Evolutionary conservation across 30 jellyfish, hydroid and myxozoan species (phyloP), one percentile per base, ranked within the genome.

Genomic region (Cassiopea andromeda): DNA sequence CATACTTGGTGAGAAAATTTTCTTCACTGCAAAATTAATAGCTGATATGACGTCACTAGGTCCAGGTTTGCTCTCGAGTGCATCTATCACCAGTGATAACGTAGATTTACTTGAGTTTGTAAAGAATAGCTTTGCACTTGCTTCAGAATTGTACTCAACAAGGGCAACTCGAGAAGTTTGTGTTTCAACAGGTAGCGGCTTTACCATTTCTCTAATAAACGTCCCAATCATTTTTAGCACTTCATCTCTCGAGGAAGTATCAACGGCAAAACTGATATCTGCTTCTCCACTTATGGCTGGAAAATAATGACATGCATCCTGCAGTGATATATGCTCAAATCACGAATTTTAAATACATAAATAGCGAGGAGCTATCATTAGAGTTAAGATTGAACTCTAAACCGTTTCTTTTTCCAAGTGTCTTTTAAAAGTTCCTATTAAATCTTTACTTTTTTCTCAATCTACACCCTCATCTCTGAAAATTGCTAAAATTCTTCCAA

Each of bases 231-330:
- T 84, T 1, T 50, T 27, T 1, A 90, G 46, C 2, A 38, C 87
- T 5, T 54, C 81, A 61, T 68, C 48, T 7, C 54, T 13, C 1
- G 92, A 54, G 8, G 98, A 85, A 44, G 84, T 73, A 77, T 92
- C 98, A 71, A 92, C 46, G 1, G 92, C 85, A 59, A 46, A 92
- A 4, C 75, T 93, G 19, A 92, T 69, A 68, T 85, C 91, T 67
- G 78, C 48, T 15, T 6, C 60, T 57, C 87, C 92, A 14, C 73
- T 17, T 15, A 85, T 19, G 13, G 54, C 98, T 92, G 77, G 16
- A 54, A 77, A 44, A 73, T 27, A 27, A 27, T 27, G 38, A 27
- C 38, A 27, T 27, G 38, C 38, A 27, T 27, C 38, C 38, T 27
- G 38, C 38, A 27, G 38, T 27, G 38, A 27, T 27, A 27, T 27